Conservation (phyloP, 2,888 invertebrate species). For the Encarsia formosa region DNA sequence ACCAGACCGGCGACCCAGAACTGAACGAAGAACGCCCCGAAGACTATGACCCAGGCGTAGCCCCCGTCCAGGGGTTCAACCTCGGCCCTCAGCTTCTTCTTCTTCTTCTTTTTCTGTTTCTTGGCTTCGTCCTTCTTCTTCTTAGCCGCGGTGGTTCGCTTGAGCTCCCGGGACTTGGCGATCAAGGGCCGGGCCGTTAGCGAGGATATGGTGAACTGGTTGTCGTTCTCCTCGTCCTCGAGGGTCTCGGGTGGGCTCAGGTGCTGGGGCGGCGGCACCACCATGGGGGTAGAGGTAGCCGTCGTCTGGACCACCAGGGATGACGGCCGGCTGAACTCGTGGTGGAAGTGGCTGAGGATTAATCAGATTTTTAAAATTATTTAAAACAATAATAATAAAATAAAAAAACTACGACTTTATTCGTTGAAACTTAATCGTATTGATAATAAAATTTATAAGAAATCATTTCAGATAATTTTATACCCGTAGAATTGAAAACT, state of each 20-base stretch:
- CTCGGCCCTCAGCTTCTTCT: conserved; percentile 30
- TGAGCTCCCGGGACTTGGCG: conserved; percentile 61
- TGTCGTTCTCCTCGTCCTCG: conserved; percentile 67
- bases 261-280: conserved; percentile 49
- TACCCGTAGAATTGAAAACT: no score
- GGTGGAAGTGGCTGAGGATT: conserved; percentile 17
- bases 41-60: conserved; percentile 74
- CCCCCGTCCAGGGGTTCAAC: conserved; percentile 65
- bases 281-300: conserved; percentile 47
- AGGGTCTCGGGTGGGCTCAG: conserved; percentile 52
- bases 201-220: conserved; percentile 67
- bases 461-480: no score
- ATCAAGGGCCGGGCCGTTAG: conserved; percentile 69
- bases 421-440: no score
- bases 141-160: conserved; percentile 22
- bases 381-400: no score
- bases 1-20: conserved; percentile 78
- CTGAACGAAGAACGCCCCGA: conserved; percentile 75
- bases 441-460: no score
- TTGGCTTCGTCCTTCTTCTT: conserved; percentile 26
- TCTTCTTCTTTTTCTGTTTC: conserved; percentile 29
- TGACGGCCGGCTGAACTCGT: conserved; percentile 48
- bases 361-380: no score
- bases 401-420: no score
- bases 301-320: conserved; percentile 53